phyloP scores from a whole-genome alignment of 2,888 invertebrate species.

The Nomada ruficornis region DNA sequence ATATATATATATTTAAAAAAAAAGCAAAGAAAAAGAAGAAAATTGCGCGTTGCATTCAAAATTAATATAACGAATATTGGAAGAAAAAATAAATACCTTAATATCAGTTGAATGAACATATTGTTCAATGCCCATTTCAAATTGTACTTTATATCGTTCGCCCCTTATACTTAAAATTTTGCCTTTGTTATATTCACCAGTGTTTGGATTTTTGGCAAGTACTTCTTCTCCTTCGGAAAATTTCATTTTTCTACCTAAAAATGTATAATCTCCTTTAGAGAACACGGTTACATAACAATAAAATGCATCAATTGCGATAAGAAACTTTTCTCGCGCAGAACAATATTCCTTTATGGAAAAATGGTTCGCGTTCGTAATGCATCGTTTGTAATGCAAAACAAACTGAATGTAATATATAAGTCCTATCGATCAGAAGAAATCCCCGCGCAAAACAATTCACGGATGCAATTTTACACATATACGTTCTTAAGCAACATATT shows the following conservation, averaged over 20 bases:
- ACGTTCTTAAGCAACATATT: slow-evolving; percentile 17
- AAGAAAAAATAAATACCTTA: slow-evolving; percentile 68
- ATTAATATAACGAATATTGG: background rate
- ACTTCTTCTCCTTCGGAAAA: slow-evolving; percentile 79
- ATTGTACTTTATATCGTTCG: slow-evolving; percentile 76
- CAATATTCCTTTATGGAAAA: background rate
- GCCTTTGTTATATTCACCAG: slow-evolving; percentile 72
- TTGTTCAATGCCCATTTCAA: slow-evolving; percentile 76
- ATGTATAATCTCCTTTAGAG: slow-evolving; percentile 9
- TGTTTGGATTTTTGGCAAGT: slow-evolving; percentile 76
- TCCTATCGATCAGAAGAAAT: background rate
- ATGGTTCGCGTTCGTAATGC: background rate
- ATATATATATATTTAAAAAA: background rate
- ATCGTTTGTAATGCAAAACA: background rate
- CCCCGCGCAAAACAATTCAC: slow-evolving; percentile 12
- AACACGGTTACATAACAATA: slow-evolving; percentile 22
- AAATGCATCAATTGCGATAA: background rate
- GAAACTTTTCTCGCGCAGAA: background rate
- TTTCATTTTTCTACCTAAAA: slow-evolving; percentile 66
- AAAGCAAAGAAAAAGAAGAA: too few relatives aligned
- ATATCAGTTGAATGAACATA: slow-evolving; percentile 72
- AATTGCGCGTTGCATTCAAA: background rate
- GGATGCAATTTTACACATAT: slow-evolving; percentile 44
- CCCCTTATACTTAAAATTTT: slow-evolving; percentile 73
- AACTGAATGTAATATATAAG: background rate